These are phyloP conservation scores for Zaprionus vittiger DNA, from an alignment of 1,140 invertebrate genomes.

Conservation along the genomic window DNA sequence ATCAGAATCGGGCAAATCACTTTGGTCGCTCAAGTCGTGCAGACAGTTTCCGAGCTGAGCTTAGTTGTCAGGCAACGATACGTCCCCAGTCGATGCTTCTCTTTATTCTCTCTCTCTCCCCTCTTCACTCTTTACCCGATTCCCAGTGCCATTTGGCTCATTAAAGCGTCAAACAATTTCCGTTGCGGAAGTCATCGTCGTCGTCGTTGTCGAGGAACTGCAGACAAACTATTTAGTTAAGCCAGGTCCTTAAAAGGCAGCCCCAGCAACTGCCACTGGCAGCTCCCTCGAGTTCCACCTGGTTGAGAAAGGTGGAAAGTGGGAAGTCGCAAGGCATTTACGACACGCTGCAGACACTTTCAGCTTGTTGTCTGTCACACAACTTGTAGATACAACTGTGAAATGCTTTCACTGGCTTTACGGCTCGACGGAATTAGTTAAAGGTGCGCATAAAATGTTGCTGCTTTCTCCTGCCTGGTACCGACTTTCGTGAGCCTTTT, in stretches of 20 bases:
- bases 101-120: neutral
- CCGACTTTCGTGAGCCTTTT: neutral
- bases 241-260: slow-evolving; percentile 21
- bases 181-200: slow-evolving; percentile 53
- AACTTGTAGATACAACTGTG: slow-evolving; percentile 17
- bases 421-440: slow-evolving; percentile 14
- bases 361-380: slow-evolving; percentile 22
- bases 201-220: slow-evolving; percentile 12
- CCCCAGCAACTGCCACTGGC: slow-evolving; percentile 13
- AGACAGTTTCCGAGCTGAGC: slow-evolving; percentile 41
- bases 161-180: slow-evolving; percentile 72
- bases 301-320: neutral
- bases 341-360: slow-evolving; percentile 10
- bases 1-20: slow-evolving; percentile 67
- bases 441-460: slow-evolving; percentile 8
- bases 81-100: neutral
- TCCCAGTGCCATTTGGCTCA: slow-evolving; percentile 51
- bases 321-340: neutral
- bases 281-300: neutral
- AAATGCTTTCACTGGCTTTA: slow-evolving; percentile 13
- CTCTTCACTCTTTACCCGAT: neutral
- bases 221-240: slow-evolving; percentile 45
- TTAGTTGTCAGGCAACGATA: slow-evolving; percentile 34
- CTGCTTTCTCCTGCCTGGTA: neutral
- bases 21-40: slow-evolving; percentile 42